Base-by-base conservation (phyloP, 2,888 invertebrate species). In the Rhingia rostrata region DNA sequence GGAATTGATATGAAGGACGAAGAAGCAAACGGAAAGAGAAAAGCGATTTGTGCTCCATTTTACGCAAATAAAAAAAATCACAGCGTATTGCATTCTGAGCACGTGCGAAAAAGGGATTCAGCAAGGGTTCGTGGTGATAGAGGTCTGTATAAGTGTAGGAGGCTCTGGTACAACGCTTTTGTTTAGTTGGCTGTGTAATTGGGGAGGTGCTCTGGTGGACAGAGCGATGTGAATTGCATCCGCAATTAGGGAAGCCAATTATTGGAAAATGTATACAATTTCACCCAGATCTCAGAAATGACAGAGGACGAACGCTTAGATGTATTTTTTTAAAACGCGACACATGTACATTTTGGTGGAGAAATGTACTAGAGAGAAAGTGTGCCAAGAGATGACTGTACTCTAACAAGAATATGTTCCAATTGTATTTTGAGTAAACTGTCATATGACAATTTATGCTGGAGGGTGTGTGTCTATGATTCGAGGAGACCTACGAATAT, bases 11-110 rank as follows among this genome's bases (percentile, higher is more conserved):
- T 7, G 12, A 33, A 37, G 4, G 43, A 39, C 14, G 43, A 14
- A 45, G 6, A 32, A 37, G 35, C 45, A 14, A 43, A 37, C 39
- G 35, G 45, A 66, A 70, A 41, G 51, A 64, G 61, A 9, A 53
- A 69, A 51, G 47, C 30, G 41, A 69, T 66, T 77, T 73, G 78
- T 78, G 82, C 78, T 80, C 54, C 37, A 69, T 45, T 73, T 80
- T 30, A 30, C 53, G 69, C 58, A 84, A 74, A 74, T 64, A 79
- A 74, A 83, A 83, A 84, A 83, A 83, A 84, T 80, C 83, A 79
- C 83, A 60, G 79, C 53, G 66, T 54, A 74, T 60, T 66, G 64
- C 43, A 84, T 84, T 84, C 83, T n/a, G 64, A 32, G 60, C 83
- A 84, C 83, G 83, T 84, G 69, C 74, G 47, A 47, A 32, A 58